Evolutionary conservation across 2,888 invertebrate genomes (phyloP), one percentile per base, ranked within the genome.

Genomic region (Ormyrus nitidulus): DNA sequence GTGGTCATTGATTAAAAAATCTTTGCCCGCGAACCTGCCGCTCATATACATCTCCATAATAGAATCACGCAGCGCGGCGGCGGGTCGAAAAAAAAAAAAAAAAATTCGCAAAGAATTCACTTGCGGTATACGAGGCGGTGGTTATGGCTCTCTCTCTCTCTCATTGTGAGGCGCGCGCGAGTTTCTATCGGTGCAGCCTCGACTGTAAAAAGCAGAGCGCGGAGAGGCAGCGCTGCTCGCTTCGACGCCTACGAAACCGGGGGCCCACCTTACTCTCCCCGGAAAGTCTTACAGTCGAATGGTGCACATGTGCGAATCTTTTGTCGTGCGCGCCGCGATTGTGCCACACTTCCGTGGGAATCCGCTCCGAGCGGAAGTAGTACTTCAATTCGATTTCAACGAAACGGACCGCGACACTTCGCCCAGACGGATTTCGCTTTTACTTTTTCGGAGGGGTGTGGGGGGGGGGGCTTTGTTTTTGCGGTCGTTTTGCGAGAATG

Each of bases 341-440:
- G 88, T 89, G 83, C 84, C 85, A 19, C 84, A 88, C 87, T 89
- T 89, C 89, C 89, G 89, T 89, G 89, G 89, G 89, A 89, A 90
- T 89, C 86, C 85, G 84, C 85, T 83, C 19, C 59, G 85, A 88
- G 86, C 89, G 89, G 89, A 89, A 89, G 89, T 89, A 66, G 68
- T 19, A 66, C 59, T 77, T 75, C 51, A 54, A 70, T 70, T 79
- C 51, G 66, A 74, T 70, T 64, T 75, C 70, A 19, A 62, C 64
- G 11, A 70, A 51, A 75, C 46, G 53, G 53, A 19, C 19, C 71
- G 54, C 49, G 66, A 74, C 74, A 66, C 51, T 44, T 61, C 61
- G 53, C 2, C 48, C 82, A 79, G 81, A 83, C 83, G 83, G 80
- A 77, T 82, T 83, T 82, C 84, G 19, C 19, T 84, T 83, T 8